A percentile compares a stretch with the other conserved stretches of the same genome.
These are phyloP conservation scores for Aythya baeri DNA, from an alignment of 2,113 vertebrate genomes.

Conservation along the genomic window DNA sequence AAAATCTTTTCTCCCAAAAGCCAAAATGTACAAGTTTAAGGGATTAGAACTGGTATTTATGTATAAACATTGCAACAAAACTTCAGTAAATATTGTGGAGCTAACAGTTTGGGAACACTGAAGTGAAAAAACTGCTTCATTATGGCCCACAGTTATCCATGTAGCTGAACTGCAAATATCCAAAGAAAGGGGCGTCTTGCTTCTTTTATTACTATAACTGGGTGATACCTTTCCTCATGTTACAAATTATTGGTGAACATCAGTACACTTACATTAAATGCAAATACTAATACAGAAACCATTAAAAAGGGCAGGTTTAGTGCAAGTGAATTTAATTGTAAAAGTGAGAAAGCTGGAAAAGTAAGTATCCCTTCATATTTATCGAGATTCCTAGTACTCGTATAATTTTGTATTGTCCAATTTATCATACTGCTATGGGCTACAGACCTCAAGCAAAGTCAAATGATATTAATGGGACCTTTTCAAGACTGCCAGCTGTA, in stretches of 20 bases:
- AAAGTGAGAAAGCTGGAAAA: not conserved
- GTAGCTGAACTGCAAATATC: not conserved
- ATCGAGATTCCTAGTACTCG: not conserved
- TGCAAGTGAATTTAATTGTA: not conserved
- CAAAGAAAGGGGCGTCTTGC: not conserved
- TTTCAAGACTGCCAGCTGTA: not conserved
- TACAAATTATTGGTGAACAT: not conserved
- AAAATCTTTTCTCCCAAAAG: not conserved
- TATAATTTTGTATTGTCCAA: not conserved
- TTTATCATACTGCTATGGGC: not conserved
- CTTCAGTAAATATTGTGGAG: not conserved
- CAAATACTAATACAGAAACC: not conserved
- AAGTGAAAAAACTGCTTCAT: not conserved
- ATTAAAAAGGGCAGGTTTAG: not conserved
- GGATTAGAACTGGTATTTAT: not conserved
- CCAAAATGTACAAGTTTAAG: not conserved
- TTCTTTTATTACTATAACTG: not conserved
- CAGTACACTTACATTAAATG: not conserved
- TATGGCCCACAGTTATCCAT: not conserved
- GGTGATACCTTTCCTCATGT: not conserved
- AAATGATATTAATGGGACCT: not conserved
- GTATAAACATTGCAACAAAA: not conserved
- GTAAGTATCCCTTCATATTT: fast-evolving
- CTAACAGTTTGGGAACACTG: not conserved
- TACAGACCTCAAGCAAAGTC: not conserved